Percentiles rank a stretch among this genome's conserved stretches.
Evolutionary conservation across 2,888 invertebrate species (phyloP).

Genomic region (Slavum lentiscoides): DNA sequence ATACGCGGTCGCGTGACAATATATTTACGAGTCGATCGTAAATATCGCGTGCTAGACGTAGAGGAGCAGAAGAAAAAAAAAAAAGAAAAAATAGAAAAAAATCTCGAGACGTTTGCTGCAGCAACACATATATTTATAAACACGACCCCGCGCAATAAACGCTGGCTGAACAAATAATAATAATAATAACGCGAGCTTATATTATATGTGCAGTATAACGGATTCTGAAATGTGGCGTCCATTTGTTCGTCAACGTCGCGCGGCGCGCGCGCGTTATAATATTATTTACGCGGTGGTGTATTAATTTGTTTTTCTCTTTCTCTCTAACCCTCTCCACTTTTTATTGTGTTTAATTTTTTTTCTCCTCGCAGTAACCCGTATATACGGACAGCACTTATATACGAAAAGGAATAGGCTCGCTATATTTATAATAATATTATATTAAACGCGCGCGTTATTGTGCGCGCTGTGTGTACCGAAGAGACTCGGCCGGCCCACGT

Average conservation of each 20-base stretch:
- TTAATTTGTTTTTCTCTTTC: constrained; percentile 6
- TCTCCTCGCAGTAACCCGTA: not conserved
- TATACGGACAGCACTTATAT: constrained; percentile 10
- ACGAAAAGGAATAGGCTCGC: too few relatives aligned
- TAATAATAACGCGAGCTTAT: too few relatives aligned
- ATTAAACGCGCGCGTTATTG: too few relatives aligned
- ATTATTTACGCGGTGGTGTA: constrained; percentile 17
- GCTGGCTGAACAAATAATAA: constrained; percentile 39
- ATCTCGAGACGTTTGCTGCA: constrained; percentile 8
- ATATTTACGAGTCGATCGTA: constrained; percentile 41
- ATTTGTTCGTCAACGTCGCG: constrained; percentile 51
- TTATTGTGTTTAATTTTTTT: not conserved
- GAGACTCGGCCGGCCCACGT: constrained; percentile 13
- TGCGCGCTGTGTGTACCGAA: too few relatives aligned
- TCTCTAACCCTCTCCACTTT: not conserved
- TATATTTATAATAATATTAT: constrained; percentile 21
- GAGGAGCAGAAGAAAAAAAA: too few relatives aligned
- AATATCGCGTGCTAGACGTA: not conserved
- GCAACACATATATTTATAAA: too few relatives aligned
- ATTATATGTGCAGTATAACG: not conserved
- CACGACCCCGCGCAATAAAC: too few relatives aligned
- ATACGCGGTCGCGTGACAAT: constrained; percentile 1
- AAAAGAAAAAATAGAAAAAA: not conserved
- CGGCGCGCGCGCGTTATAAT: too few relatives aligned
- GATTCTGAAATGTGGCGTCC: constrained; percentile 50